These are phyloP conservation scores for Adelges cooleyi DNA, from an alignment of 1,140 invertebrate species.

Conservation along the genomic window DNA sequence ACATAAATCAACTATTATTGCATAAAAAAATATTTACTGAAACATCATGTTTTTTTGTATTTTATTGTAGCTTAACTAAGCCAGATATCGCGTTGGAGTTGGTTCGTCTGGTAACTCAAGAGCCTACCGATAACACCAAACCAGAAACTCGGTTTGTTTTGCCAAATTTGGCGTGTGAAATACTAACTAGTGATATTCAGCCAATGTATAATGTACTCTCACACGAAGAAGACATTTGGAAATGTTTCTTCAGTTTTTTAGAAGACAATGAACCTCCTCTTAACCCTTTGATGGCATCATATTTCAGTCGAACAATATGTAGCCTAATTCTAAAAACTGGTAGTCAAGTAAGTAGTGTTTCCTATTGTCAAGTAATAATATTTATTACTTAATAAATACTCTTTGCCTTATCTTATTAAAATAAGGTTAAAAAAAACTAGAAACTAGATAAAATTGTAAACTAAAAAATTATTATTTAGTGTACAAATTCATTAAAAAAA, in stretches of 20 bases:
- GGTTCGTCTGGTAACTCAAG: slow-evolving; percentile 70
- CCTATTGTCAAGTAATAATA: no score
- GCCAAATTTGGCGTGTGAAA: slow-evolving; percentile 84
- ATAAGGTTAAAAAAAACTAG: no score
- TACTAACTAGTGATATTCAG: slow-evolving; percentile 73
- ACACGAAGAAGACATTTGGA: slow-evolving; percentile 64
- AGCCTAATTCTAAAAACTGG: slow-evolving; percentile 33
- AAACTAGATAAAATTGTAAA: no score
- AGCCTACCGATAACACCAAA: slow-evolving; percentile 55
- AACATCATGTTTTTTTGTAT: slow-evolving; percentile 37
- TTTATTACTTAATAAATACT: no score
- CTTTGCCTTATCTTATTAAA: no score
- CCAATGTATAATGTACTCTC: slow-evolving; percentile 73
- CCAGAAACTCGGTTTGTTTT: slow-evolving; percentile 22
- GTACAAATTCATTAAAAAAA: no score
- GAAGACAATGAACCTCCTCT: slow-evolving; percentile 65
- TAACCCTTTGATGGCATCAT: slow-evolving; percentile 88
- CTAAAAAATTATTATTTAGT: no score
- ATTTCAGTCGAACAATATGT: slow-evolving; percentile 83
- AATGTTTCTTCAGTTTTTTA: slow-evolving; percentile 79
- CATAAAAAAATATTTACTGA: no score
- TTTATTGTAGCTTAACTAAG: slow-evolving; percentile 55
- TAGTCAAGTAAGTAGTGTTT: slow-evolving; percentile 34
- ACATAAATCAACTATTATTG: no score
- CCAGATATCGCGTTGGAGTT: slow-evolving; percentile 75